Conservation (phyloP, 2,797 vertebrate genomes). For the Poecilia wingei region DNA sequence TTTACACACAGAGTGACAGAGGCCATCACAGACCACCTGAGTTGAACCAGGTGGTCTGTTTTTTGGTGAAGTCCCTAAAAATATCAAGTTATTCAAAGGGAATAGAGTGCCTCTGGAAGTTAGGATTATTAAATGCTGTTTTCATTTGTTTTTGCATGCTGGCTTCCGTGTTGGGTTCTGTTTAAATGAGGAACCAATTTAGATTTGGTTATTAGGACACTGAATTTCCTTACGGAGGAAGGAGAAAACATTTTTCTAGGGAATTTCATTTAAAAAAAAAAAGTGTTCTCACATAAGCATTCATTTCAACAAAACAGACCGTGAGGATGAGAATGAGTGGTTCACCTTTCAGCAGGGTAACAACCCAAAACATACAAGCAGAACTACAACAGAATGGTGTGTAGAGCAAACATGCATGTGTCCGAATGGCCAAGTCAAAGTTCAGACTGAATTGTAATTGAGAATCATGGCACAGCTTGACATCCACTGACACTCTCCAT, state of each 20-base stretch:
- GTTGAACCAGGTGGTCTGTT: slow-evolving; percentile 15
- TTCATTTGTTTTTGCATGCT: slow-evolving; percentile 20
- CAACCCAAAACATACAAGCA: not conserved
- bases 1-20: slow-evolving; percentile 34
- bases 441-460: not conserved
- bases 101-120: slow-evolving; percentile 18
- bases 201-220: not conserved
- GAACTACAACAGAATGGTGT: not conserved
- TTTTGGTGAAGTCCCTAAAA: slow-evolving; percentile 44
- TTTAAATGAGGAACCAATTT: slow-evolving; percentile 26
- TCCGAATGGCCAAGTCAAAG: not conserved
- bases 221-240: not conserved
- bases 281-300: not conserved
- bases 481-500: no score
- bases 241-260: not conserved
- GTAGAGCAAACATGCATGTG: not conserved
- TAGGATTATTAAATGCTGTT: slow-evolving; percentile 13
- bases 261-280: not conserved
- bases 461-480: not conserved
- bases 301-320: not conserved
- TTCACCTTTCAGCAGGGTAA: not conserved
- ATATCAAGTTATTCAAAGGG: slow-evolving; percentile 35
- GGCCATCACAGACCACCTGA: slow-evolving; percentile 38
- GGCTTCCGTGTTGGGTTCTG: slow-evolving; percentile 31
- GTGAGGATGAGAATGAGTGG: not conserved